Evolutionary conservation across 2,888 invertebrate species (phyloP), one percentile per base, ranked within the genome.

Genomic region (Lamellibrachia satsuma): DNA sequence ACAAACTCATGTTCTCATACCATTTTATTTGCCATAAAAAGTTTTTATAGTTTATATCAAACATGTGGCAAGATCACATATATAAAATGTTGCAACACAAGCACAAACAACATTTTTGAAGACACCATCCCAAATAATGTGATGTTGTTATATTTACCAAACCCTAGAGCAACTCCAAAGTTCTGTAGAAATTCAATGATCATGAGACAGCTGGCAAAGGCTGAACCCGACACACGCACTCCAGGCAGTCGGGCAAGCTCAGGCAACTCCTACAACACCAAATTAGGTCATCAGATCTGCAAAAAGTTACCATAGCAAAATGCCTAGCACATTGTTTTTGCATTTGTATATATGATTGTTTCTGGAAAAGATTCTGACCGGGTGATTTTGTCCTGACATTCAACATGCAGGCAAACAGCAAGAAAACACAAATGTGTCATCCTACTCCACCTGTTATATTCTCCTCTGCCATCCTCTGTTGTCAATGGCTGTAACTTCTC

Each of bases 111-210:
- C 1, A 91, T 52, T 52, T 52, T 8, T 39, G 27, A 39, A 91
- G 52, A 91, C 75, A 22, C 75, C 75, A 22, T 75, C 22, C 75
- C 22, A 75, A 11, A 75, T 75, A 2, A 96, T 39, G n/a, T 15
- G 6, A 15, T 11, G 75, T 75, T 75, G 75, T 22, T 3, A 75
- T 75, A 75, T 98, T 97, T 95, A 98, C 98, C 98, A 95, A 99
- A 98, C 92, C 99, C 99, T 1, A 99, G 97, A 0, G 98, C 98
- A 96, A 98, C 98, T 8, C 98, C 98, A 96, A 99, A 99, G 97
- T 99, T 99, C 95, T 99, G 98, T 94, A 99, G 97, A 96, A 99
- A 99, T 97, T 99, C 99, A 96, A 98, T 98, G n/a, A 98, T 98
- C 98, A 99, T 99, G 52, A 99, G 97, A 91, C 98, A 97, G 96